Evolutionary conservation across 2,113 vertebrate species (phyloP).

Genomic region (Tachuris rubrigastra): DNA sequence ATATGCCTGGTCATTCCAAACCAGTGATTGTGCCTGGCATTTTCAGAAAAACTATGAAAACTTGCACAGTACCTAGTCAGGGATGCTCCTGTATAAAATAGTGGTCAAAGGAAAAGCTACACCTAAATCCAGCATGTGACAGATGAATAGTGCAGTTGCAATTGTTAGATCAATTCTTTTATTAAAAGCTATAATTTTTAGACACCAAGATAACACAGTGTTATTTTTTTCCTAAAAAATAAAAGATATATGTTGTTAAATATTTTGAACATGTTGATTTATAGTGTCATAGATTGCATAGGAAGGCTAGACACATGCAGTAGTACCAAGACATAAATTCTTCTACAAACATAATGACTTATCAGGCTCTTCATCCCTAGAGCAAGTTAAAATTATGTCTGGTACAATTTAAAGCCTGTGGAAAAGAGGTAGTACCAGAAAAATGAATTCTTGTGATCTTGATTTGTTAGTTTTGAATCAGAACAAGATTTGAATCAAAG

Average conservation of each 20-base stretch:
- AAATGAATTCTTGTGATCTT: background rate
- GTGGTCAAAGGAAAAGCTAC: background rate
- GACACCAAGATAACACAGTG: background rate
- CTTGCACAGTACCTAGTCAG: background rate
- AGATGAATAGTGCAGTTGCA: background rate
- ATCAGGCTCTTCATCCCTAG: background rate
- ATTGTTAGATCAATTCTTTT: background rate
- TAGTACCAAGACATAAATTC: background rate
- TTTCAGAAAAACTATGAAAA: background rate
- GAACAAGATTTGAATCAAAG: conserved; percentile 1
- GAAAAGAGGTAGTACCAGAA: background rate
- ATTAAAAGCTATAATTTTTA: background rate
- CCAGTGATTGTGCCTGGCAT: background rate
- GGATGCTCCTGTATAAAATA: background rate
- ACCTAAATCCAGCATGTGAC: background rate
- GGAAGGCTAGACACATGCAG: background rate
- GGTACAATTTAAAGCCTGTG: background rate
- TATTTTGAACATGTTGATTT: background rate
- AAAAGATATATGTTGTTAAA: background rate
- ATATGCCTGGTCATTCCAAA: background rate
- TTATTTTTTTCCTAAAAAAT: background rate
- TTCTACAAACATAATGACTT: background rate
- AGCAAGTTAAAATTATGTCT: conserved; percentile 1
- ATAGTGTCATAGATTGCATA: background rate
- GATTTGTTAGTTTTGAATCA: background rate